Percentiles rank a stretch among this genome's conserved stretches.
Conservation (phyloP, 2,797 vertebrate species). For the Cuculus canorus region DNA sequence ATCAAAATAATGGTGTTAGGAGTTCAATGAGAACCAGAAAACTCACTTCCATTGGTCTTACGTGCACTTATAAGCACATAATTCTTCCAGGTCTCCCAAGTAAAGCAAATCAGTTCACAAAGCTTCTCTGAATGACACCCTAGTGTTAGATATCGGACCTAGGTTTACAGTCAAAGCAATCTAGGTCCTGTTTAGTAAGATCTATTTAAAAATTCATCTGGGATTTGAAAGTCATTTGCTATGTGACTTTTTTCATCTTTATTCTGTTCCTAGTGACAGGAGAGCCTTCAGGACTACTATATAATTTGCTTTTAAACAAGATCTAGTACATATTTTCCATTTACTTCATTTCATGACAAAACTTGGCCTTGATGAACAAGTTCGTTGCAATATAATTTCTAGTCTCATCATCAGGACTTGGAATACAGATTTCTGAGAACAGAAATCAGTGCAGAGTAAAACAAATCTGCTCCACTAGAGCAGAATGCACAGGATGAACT, state of each 20-base stretch:
- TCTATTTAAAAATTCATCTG: background rate
- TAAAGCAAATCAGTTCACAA: background rate
- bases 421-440: background rate
- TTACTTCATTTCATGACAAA: background rate
- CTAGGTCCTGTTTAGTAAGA: background rate
- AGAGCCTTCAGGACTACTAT: background rate
- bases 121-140: background rate
- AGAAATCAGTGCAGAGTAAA: background rate
- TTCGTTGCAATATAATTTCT: background rate
- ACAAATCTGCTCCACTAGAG: background rate
- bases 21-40: background rate
- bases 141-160: background rate
- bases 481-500: background rate
- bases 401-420: background rate
- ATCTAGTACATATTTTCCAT: background rate
- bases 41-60: background rate
- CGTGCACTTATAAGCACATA: accelerated
- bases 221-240: background rate
- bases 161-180: background rate
- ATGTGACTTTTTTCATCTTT: background rate
- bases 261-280: background rate
- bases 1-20: background rate
- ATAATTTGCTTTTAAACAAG: background rate
- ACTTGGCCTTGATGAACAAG: background rate
- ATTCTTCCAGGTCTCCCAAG: background rate